Evolutionary conservation across 2,888 invertebrate species (phyloP).

Genomic region (Gnatocerus cornutus): DNA sequence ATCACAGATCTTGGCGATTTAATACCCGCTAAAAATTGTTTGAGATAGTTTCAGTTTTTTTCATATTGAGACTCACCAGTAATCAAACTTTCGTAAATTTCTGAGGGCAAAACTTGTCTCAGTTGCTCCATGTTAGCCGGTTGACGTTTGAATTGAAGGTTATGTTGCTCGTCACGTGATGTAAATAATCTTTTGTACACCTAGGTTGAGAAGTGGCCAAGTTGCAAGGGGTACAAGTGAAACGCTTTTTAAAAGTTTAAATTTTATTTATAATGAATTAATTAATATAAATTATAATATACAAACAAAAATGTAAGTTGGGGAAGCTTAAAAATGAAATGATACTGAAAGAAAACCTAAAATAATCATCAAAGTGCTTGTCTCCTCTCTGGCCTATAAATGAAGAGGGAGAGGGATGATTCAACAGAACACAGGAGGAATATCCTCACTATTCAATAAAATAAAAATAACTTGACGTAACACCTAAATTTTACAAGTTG

Average conservation of each 20-base stretch:
- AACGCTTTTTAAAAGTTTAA: constrained; percentile 61
- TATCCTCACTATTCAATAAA: constrained; percentile 48
- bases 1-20: constrained; percentile 17
- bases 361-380: constrained; percentile 31
- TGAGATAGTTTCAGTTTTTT: background rate
- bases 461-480: constrained; percentile 54
- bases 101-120: background rate
- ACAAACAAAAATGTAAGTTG: constrained; percentile 67
- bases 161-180: no score
- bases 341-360: constrained; percentile 35
- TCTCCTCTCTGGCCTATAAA: constrained; percentile 27
- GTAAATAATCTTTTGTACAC: no score
- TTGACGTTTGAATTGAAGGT: background rate
- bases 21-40: constrained; percentile 9
- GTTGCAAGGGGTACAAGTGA: background rate
- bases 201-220: background rate
- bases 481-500: constrained; percentile 49
- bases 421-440: constrained; percentile 37
- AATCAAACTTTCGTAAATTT: constrained; percentile 12
- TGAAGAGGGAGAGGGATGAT: constrained; percentile 32
- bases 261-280: constrained; percentile 60
- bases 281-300: constrained; percentile 68
- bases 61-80: constrained; percentile 1
- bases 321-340: constrained; percentile 49
- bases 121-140: constrained; percentile 26